Evolutionary conservation across 2,888 invertebrate genomes (phyloP), one percentile per base, ranked within the genome.

Genomic region (Mactromeris polynyma): DNA sequence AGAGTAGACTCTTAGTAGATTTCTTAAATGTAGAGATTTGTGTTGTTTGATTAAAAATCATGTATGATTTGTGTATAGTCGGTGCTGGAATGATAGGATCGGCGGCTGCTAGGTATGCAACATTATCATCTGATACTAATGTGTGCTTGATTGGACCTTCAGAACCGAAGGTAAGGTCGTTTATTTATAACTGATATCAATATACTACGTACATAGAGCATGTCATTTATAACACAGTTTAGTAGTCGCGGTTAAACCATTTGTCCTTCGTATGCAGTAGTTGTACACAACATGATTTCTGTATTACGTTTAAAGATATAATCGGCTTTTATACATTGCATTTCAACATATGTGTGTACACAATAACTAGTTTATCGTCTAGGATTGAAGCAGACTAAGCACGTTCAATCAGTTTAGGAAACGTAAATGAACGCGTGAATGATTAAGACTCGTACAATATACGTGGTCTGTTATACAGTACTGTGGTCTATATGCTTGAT

Each of bases 51-150:
- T 17, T 4, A 0, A 36, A 1, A 17, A 78, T 19, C 2, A 87
- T 88, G 81, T 93, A 89, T 58, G 94, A 94, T 82, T 36, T 94
- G 33, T 94, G 94, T 87, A 87, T 94, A 4, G 92, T 94, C 14
- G 94, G 94, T 7, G 94, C 94, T 14, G 94, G 94, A 3, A 86
- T 94, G 87, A 90, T 94, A 11, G 94, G 94, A 11, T 93, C 93
- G 17, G 92, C 94, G 2, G 93, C 93, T 2, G 94, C 94, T 17
- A 84, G 93, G 4, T 93, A 94, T 81, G 93, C 93, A 17, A 90
- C 93, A 0, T 19, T 33, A 33, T 69, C 77, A 7, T 54, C 87
- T 11, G 84, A 84, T n/a, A 78, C 87, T 19, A 87, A 86, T 19
- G 89, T 93, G 0, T 93, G 94, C 69, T 83, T 94, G 7, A 90